A percentile compares a stretch with the other conserved stretches of the same genome.
phyloP scores from a whole-genome alignment of 92 coral and sea anemone genomes.

The Siderastrea siderea region DNA sequence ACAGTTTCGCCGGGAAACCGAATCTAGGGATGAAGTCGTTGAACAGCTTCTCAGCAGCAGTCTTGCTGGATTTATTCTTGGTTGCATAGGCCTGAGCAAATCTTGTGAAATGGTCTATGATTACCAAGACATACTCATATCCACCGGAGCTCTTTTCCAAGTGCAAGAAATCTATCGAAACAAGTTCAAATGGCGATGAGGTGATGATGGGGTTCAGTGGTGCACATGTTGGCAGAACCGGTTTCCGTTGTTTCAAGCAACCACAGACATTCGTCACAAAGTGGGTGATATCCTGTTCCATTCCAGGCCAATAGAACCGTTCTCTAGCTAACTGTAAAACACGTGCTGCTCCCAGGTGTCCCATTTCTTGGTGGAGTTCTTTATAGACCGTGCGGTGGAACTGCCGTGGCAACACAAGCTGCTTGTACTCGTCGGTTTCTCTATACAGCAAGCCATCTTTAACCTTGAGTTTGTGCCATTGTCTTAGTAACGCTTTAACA shows the following conservation, averaged over 20 bases:
- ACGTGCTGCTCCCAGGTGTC: conserved; percentile 56
- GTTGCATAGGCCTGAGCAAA: conserved; percentile 62
- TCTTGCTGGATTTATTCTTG: conserved; percentile 21
- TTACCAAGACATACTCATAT: conserved; percentile 48
- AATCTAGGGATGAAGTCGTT: conserved; percentile 32
- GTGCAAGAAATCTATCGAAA: conserved; percentile 63
- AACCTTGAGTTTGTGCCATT: neutral
- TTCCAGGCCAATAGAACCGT: conserved; percentile 66
- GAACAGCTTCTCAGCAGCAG: conserved; percentile 37
- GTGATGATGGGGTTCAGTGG: conserved; percentile 37
- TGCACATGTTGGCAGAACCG: too few relatives aligned
- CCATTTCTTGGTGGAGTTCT: conserved; percentile 63
- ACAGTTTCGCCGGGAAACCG: conserved; percentile 25
- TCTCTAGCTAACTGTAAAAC: conserved; percentile 57
- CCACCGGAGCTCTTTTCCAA: conserved; percentile 38
- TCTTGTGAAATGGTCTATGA: conserved; percentile 43
- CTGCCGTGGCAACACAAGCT: conserved; percentile 16
- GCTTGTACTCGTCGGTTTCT: conserved; percentile 17
- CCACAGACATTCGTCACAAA: conserved; percentile 37
- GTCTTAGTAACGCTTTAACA: too few relatives aligned
- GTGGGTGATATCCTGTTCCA: conserved; percentile 58
- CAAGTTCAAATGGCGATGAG: conserved; percentile 47
- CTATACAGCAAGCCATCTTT: conserved; percentile 27
- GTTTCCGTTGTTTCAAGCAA: too few relatives aligned
- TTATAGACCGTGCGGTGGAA: conserved; percentile 26